phyloP scores from a whole-genome alignment of 2,797 vertebrate species.

The Typhlichthys subterraneus region DNA sequence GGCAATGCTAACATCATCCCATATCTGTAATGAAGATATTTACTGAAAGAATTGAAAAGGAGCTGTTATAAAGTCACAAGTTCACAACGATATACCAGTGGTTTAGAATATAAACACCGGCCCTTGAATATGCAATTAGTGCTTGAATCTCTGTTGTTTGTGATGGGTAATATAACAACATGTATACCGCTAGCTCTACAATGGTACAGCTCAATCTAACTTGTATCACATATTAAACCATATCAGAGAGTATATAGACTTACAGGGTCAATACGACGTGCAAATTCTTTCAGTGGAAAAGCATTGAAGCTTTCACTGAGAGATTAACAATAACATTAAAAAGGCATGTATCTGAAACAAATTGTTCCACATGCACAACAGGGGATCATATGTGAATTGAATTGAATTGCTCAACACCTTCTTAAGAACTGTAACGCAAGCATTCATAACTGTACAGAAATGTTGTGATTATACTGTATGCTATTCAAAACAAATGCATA shows the following conservation, averaged over 20 bases:
- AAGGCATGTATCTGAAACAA: constrained; percentile 4
- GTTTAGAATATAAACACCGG: too few relatives aligned
- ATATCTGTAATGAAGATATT: too few relatives aligned
- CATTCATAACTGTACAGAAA: background rate
- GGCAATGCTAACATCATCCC: too few relatives aligned
- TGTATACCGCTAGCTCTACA: constrained; percentile 12
- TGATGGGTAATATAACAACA: constrained; percentile 6
- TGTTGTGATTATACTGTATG: too few relatives aligned
- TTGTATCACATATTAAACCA: constrained; percentile 13
- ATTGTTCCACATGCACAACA: constrained; percentile 5
- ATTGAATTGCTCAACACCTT: constrained; percentile 25
- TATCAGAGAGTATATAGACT: constrained; percentile 2
- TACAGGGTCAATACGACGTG: background rate
- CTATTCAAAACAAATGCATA: too few relatives aligned
- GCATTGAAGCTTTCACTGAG: background rate
- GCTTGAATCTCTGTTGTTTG: too few relatives aligned
- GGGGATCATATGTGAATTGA: constrained; percentile 16
- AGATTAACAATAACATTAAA: constrained; percentile 14
- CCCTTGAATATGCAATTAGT: too few relatives aligned
- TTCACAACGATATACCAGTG: too few relatives aligned
- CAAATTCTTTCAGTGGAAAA: constrained; percentile 8
- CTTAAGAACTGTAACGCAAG: constrained; percentile 28
- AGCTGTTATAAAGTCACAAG: too few relatives aligned
- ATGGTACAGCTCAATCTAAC: constrained; percentile 5
- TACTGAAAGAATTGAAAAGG: too few relatives aligned